Base-by-base conservation (phyloP, 2,797 vertebrate genomes). In the Propithecus deckenii region DNA sequence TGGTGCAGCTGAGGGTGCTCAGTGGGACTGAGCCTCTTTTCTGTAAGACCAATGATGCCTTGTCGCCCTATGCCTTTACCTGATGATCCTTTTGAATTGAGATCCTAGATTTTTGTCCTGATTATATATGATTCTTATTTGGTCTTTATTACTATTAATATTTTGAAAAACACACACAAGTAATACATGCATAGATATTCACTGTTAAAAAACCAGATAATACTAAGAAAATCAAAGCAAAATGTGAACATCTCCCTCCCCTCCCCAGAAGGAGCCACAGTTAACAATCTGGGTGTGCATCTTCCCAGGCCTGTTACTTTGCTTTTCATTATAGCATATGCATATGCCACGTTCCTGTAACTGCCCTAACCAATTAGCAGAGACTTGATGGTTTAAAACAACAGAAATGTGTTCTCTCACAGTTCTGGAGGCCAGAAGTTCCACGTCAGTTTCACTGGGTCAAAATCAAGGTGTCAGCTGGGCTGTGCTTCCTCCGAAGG, bases 61-160 rank as follows among this genome's bases (percentile, higher is more conserved):
- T 48, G 9, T 63, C 74, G 55, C 23, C 11, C n/a, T 11, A 28
- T 22, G 6, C 28, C 52, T 55, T 43, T 32, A 83, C 30, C 25
- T 5, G 67, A 61, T 83, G 32, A 55, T 23, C 52, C 55, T 88
- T 57, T 28, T 43, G 28, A 67, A 25, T 20, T 67, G 55, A 74
- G 48, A 69, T 12, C 38, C 76, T 84, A 85, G 32, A 67, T 9
- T 88, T 67, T 63, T 76, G 63, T 38, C 43, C 14, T 75, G 30
- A 59, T 81, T 57, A 81, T 17, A 67, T 80, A 50, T 4, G n/a
- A 52, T 76, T 71, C 78, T 57, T 48, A 84, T 78, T 78, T 59
- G 67, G 30, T 10, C 46, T 72, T 63, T 67, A 48, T 20, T 63
- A 13, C 41, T 50, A 63, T 20, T 55, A 10, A 25, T 57, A 63